These are phyloP conservation scores for Hypolimnas misippus DNA, from an alignment of 2,888 invertebrate species.

Conservation along the genomic window DNA sequence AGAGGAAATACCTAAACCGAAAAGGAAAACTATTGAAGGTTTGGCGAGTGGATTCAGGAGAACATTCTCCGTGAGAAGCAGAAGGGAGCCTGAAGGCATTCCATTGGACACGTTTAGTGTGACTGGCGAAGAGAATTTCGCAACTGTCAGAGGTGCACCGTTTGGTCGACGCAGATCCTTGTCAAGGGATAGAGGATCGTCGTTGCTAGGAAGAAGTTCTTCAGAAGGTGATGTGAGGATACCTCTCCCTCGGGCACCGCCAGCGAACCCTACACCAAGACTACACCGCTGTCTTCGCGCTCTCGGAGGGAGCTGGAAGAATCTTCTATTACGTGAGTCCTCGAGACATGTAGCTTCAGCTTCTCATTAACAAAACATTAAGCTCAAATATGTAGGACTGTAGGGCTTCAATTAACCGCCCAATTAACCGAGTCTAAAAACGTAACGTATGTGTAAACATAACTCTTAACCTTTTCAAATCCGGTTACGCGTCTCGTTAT, in stretches of 20 bases:
- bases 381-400: constrained; percentile 26
- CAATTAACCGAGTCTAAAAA: constrained; percentile 59
- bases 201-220: constrained; percentile 86
- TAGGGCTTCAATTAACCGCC: constrained; percentile 52
- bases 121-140: constrained; percentile 69
- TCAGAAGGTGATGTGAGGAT: constrained; percentile 88
- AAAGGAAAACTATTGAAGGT: constrained; percentile 73
- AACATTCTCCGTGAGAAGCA: constrained; percentile 73
- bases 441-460: constrained; percentile 57
- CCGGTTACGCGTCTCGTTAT: constrained; percentile 65
- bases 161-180: constrained; percentile 76
- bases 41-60: constrained; percentile 74
- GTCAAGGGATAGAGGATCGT: constrained; percentile 78
- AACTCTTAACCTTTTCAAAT: constrained; percentile 62
- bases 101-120: constrained; percentile 73
- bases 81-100: constrained; percentile 70
- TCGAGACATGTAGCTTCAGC: constrained; percentile 56
- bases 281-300: constrained; percentile 89
- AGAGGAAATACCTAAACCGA: constrained; percentile 72
- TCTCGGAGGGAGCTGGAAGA: constrained; percentile 91
- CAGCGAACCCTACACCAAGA: constrained; percentile 73
- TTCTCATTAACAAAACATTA: constrained; percentile 48
- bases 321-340: constrained; percentile 90
- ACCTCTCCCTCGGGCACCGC: constrained; percentile 66
- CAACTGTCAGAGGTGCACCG: constrained; percentile 75